Evolutionary conservation across 2,113 vertebrate species (phyloP).

Genomic region (Lepisosteus oculatus): DNA sequence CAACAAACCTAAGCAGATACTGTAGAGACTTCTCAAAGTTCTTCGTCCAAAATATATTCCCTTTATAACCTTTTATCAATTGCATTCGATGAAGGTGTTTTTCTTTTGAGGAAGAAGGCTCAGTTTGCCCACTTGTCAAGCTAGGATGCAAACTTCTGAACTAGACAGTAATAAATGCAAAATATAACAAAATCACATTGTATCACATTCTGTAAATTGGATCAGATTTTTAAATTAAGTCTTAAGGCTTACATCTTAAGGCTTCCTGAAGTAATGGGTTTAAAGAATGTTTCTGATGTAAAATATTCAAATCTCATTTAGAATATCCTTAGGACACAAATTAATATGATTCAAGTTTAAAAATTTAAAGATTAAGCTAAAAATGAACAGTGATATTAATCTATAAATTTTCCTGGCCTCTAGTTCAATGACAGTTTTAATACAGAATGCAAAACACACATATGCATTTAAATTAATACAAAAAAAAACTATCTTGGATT

Average conservation of each 20-base stretch:
- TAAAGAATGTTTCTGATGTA: conserved; percentile 25
- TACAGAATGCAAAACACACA: neutral
- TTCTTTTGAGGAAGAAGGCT: too few species aligned
- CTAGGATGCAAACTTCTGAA: too few species aligned
- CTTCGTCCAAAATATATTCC: too few species aligned
- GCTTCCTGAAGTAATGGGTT: conserved; percentile 13
- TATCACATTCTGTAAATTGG: neutral
- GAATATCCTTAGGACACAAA: conserved; percentile 32
- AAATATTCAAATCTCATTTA: conserved; percentile 41
- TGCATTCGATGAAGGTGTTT: too few species aligned
- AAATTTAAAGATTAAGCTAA: conserved; percentile 31
- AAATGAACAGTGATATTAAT: conserved; percentile 34
- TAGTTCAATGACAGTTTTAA: conserved; percentile 11
- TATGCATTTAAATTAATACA: neutral
- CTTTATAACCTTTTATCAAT: too few species aligned
- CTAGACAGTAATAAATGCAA: too few species aligned
- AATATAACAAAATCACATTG: conserved; percentile 3
- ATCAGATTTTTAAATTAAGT: conserved; percentile 11
- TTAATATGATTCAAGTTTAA: conserved; percentile 27
- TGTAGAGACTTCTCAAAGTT: too few species aligned
- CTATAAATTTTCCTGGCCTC: conserved; percentile 19
- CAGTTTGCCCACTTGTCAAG: too few species aligned
- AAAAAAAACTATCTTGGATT: too few species aligned
- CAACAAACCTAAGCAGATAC: too few species aligned
- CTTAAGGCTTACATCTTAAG: neutral